These are phyloP conservation scores for Operophtera brumata DNA, from an alignment of 2,888 invertebrate species.

Conservation along the genomic window DNA sequence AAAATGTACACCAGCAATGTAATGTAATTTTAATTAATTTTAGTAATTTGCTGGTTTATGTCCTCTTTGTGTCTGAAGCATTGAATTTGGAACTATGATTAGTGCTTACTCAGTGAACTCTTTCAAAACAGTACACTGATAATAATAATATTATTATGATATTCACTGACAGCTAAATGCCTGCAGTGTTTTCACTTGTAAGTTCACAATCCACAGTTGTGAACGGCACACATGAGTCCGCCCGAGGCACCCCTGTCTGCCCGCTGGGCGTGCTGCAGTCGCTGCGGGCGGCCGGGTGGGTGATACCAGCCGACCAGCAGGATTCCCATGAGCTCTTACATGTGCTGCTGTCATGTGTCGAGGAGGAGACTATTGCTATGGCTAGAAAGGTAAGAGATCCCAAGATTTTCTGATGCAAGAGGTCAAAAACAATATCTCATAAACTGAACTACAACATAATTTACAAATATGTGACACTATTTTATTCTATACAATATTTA, in stretches of 20 bases:
- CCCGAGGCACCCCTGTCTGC: conserved; percentile 81
- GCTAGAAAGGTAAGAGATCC: conserved; percentile 74
- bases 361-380: conserved; percentile 88
- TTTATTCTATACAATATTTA: no score
- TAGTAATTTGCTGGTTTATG: no score
- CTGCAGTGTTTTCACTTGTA: background rate
- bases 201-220: conserved; percentile 73
- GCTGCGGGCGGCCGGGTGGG: conserved; percentile 89
- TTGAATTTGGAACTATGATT: no score
- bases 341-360: conserved; percentile 92
- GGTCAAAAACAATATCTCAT: no score
- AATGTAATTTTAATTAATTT: no score
- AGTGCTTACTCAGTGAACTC: no score
- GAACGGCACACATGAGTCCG: conserved; percentile 85
- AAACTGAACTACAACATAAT: no score
- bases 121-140: background rate
- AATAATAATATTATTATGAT: no score
- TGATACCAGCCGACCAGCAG: conserved; percentile 93
- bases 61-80: no score
- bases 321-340: conserved; percentile 97
- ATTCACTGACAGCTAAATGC: no score
- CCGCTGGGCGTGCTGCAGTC: conserved; percentile 85
- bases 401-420: background rate
- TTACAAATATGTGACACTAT: background rate
- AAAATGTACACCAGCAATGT: no score